Evolutionary conservation across 2,888 invertebrate genomes (phyloP), one percentile per base, ranked within the genome.

Genomic region (Drosophila paramelanica): DNA sequence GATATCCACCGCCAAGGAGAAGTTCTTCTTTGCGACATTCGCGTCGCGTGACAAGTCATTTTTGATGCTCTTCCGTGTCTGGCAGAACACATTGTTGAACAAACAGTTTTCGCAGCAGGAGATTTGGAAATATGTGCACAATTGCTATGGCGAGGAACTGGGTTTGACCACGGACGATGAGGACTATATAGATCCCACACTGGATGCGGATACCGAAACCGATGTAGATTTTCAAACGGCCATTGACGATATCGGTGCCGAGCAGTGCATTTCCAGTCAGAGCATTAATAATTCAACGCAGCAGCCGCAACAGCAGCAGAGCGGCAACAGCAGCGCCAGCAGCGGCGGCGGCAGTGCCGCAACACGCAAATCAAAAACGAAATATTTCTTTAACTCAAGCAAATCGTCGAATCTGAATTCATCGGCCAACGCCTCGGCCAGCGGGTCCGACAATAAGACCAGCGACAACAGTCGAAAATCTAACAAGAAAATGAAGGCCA

Each of bases 31-130:
- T 88, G 97, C 99, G 25, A 98, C 98, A 42, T 98, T 99, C 93
- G 96, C 97, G 2, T 96, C 98, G 13, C 94, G 99, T 46, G 99
- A 99, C 93, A 98, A 98, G 93, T 96, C 97, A 0, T 98, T 97
- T 94, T 94, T 98, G 91, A 98, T 98, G 96, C 94, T 99, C 92
- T 98, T 98, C 94, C 94, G 97, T 82, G 95, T 98, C 81, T 99
- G 98, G 98, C 98, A 98, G 94, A 98, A 97, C 94, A 97, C 97
- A 67, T 95, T 98, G 72, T 95, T 98, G 94, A 97, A 97, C 92
- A 96, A 97, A 94, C 96, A 95, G 50, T 95, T 97, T 94, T 94
- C 94, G 82, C 95, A 95, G 69, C 96, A 96, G 90, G 97, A 97
- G 93, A 94, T 97, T 93, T 97, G 97, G 97, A 95, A 96, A 92